phyloP scores from a whole-genome alignment of 2,113 vertebrate species.

The Coryphaenoides rupestris region DNA sequence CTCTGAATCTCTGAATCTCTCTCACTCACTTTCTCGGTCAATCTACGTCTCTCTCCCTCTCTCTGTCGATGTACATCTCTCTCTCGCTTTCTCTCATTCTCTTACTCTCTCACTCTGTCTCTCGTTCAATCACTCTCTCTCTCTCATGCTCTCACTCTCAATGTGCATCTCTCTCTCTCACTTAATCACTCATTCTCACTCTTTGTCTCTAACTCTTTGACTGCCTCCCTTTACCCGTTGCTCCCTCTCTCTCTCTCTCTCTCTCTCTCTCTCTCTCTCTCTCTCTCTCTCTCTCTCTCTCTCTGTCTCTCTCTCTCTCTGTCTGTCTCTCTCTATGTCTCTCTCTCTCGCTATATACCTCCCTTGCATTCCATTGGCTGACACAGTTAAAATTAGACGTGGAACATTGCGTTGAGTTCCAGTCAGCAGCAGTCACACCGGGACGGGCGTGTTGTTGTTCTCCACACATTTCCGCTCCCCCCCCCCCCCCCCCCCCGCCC shows the following conservation, averaged over 20 bases:
- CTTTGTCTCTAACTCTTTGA: background rate
- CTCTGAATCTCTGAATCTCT: background rate
- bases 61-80: constrained; percentile 45
- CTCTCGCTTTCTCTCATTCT: constrained; percentile 28
- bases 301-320: background rate
- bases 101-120: background rate
- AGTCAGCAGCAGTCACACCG: constrained; percentile 59
- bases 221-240: background rate
- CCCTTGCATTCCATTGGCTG: constrained; percentile 49
- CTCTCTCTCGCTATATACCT: background rate
- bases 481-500: no score
- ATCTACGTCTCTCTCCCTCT: background rate
- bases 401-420: constrained; percentile 52
- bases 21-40: no score
- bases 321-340: background rate
- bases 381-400: constrained; percentile 46
- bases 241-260: background rate
- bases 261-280: constrained; percentile 31
- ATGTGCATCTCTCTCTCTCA: background rate
- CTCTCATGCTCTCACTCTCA: background rate
- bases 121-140: constrained; percentile 55
- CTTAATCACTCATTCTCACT: no score
- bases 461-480: constrained; percentile 45
- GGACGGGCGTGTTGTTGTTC: constrained; percentile 26
- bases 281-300: background rate